Percentiles rank a stretch among this genome's conserved stretches.
phyloP scores from a whole-genome alignment of 2,888 invertebrate genomes.

The Hermodice carunculata region DNA sequence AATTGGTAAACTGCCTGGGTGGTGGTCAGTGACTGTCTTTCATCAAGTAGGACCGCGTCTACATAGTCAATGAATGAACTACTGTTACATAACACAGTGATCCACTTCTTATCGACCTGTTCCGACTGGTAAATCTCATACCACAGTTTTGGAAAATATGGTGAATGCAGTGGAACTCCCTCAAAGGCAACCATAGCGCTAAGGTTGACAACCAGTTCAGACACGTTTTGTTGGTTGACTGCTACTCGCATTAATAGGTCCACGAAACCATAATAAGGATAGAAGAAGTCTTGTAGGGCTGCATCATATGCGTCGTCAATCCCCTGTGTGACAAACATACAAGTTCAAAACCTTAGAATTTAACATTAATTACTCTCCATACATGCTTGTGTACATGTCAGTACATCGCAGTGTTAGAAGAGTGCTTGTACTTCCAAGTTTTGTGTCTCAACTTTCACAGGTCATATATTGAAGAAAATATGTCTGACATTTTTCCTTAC shows the following conservation, averaged over 20 bases:
- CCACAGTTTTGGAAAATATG: conserved; percentile 93
- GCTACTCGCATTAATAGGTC: conserved; percentile 90
- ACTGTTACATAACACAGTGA: conserved; percentile 84
- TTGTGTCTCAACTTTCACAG: too few species aligned
- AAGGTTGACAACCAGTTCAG: conserved; percentile 86
- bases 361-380: too few species aligned
- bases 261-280: conserved; percentile 90
- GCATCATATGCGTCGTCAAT: conserved; percentile 84
- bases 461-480: too few species aligned
- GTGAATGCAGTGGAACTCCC: conserved; percentile 89
- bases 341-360: too few species aligned
- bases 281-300: conserved; percentile 82
- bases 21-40: conserved; percentile 86
- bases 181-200: conserved; percentile 93
- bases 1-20: conserved; percentile 89
- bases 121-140: conserved; percentile 68
- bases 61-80: conserved; percentile 90
- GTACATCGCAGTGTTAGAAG: too few species aligned
- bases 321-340: too few species aligned
- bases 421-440: too few species aligned
- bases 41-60: conserved; percentile 89
- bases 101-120: conserved; percentile 84
- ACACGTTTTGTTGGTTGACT: conserved; percentile 88
- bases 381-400: too few species aligned
- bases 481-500: too few species aligned